These are phyloP conservation scores for Jacana jacana DNA, from an alignment of 2,113 vertebrate species.

Conservation along the genomic window DNA sequence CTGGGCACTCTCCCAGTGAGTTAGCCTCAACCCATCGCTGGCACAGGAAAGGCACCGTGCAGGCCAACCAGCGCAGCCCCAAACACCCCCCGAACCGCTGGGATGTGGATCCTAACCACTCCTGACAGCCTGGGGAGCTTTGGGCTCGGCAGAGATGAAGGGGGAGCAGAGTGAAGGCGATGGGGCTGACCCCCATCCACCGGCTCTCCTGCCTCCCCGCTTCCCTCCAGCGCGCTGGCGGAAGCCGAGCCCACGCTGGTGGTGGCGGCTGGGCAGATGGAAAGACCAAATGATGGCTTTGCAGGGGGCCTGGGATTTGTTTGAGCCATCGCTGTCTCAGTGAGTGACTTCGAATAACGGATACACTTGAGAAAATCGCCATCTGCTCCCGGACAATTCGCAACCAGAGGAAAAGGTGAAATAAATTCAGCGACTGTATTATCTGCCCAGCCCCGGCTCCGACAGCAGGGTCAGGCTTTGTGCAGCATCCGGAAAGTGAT, in stretches of 20 bases:
- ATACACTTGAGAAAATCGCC: conserved; percentile 64
- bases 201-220: background rate
- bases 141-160: fast-evolving
- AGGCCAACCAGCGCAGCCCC: fast-evolving
- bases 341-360: conserved; percentile 63
- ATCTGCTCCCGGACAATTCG: conserved; percentile 58
- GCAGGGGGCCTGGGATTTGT: conserved; percentile 64
- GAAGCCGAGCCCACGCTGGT: background rate
- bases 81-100: background rate
- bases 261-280: conserved; percentile 47
- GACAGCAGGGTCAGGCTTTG: background rate
- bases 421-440: background rate
- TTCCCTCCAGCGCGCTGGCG: background rate
- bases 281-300: conserved; percentile 60
- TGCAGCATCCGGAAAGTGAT: background rate
- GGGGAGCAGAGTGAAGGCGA: background rate
- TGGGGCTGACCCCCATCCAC: background rate
- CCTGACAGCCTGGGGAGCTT: background rate
- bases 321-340: conserved; percentile 57
- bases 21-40: fast-evolving
- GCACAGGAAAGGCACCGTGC: fast-evolving
- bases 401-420: conserved; percentile 53
- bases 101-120: background rate
- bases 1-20: background rate
- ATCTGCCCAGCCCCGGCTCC: background rate